Evolutionary conservation across 1,140 invertebrate genomes (phyloP), one percentile per base, ranked within the genome.

Genomic region (Phymorhynchus buccinoides): DNA sequence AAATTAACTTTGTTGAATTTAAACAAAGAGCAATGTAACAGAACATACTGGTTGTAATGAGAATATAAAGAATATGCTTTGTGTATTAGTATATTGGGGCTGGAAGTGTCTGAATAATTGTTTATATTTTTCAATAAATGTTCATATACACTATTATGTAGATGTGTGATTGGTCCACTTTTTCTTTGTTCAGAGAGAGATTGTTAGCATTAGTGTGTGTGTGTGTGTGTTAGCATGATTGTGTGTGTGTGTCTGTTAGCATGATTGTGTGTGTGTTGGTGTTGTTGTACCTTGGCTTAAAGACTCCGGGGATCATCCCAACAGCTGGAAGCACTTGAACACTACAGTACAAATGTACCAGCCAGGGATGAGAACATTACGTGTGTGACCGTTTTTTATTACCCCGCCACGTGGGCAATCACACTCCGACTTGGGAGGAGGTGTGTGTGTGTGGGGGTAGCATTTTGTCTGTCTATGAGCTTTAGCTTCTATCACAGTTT

Each of bases 51-150:
- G 22, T 62, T 6, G n/a, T 62, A 27, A 62, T 16, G 22, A 27
- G 22, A 62, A 62, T 16, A 62, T 62, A 27, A 62, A 22, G n/a
- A n/a, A 27, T 22, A 62, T 62, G 56, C 56, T 62, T 62, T 27
- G 56, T 27, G 56, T 62, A 62, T 62, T 62, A 3, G 56, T 22
- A 18, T 62, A 27, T 62, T 12, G 56, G 56, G 56, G 56, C 1
- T 62, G 56, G n/a, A 62, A 62, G 56, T 27, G n/a, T 0, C n/a
- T 62, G 56, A 62, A 27, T 22, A 52, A 62, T 62, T 62, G 56
- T 62, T 62, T 62, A 62, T 62, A 62, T 62, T 62, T 62, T 62
- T n/a, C 56, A 62, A 62, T 62, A 62, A 62, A 62, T 62, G 56
- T 62, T 62, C 56, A 62, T 35, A 73, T 37, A 73, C 32, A 73